Evolutionary conservation across 1,140 invertebrate species (phyloP).

Genomic region (Apocrypta bakeri): DNA sequence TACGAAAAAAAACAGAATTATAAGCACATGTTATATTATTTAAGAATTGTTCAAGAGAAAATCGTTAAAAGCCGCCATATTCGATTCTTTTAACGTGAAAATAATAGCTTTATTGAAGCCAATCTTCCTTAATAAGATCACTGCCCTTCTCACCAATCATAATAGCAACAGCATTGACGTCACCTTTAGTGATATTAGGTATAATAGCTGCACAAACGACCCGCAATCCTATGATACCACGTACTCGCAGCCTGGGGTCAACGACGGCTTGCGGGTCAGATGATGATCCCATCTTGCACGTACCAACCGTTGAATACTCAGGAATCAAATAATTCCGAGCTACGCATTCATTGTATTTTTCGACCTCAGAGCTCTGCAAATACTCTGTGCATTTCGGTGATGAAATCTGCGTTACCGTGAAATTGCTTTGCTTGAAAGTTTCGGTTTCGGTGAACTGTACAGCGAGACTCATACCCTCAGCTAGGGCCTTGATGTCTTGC

Average conservation of each 20-base stretch:
- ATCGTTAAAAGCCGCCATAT: too few relatives aligned
- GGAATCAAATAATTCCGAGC: slow-evolving; percentile 54
- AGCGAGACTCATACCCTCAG: not conserved
- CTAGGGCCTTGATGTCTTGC: not conserved
- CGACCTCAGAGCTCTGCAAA: not conserved
- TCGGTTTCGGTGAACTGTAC: not conserved
- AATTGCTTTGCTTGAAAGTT: not conserved
- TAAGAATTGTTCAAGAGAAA: too few relatives aligned
- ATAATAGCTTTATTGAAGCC: too few relatives aligned
- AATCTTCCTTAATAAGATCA: slow-evolving; percentile 86
- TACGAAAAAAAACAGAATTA: too few relatives aligned
- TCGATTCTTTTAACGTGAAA: too few relatives aligned
- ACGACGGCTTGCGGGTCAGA: slow-evolving; percentile 79
- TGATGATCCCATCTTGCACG: slow-evolving; percentile 76
- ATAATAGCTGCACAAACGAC: slow-evolving; percentile 87
- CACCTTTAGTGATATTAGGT: slow-evolving; percentile 84
- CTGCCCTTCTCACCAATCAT: slow-evolving; percentile 93
- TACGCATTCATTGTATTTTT: not conserved
- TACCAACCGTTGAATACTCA: slow-evolving; percentile 71
- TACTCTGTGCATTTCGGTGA: not conserved
- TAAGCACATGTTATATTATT: too few relatives aligned
- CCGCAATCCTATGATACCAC: slow-evolving; percentile 81
- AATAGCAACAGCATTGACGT: slow-evolving; percentile 86
- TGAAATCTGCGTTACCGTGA: not conserved
- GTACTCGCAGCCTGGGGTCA: slow-evolving; percentile 82